phyloP scores from a whole-genome alignment of 2,888 invertebrate genomes.

The Ennomos erosarius region DNA sequence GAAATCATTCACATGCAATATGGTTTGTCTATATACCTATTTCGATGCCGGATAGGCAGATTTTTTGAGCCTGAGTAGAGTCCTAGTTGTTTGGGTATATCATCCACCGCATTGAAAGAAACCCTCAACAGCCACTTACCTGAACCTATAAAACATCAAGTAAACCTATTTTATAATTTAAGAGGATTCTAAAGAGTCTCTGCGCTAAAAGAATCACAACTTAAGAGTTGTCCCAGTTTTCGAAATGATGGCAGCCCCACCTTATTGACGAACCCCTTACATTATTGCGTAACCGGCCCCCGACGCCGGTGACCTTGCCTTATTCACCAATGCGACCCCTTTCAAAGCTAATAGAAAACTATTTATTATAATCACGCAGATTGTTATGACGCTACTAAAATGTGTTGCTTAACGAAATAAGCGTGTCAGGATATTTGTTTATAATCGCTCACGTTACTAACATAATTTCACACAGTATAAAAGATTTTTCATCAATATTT shows the following conservation, averaged over 20 bases:
- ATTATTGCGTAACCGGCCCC: conserved; percentile 48
- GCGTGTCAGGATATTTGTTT: conserved; percentile 3
- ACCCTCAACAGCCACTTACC: too few relatives aligned
- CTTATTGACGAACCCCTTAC: conserved; percentile 24
- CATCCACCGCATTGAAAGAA: too few relatives aligned
- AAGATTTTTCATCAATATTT: too few relatives aligned
- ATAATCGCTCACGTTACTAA: background rate
- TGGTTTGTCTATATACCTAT: too few relatives aligned
- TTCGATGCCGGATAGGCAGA: too few relatives aligned
- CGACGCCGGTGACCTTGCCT: conserved; percentile 31
- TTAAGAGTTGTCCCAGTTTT: conserved; percentile 19
- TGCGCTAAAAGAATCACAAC: background rate
- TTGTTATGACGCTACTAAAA: conserved; percentile 20
- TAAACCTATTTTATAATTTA: too few relatives aligned
- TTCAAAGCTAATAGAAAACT: conserved; percentile 27
- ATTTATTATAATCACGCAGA: conserved; percentile 28
- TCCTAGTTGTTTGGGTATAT: too few relatives aligned
- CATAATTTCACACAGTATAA: too few relatives aligned
- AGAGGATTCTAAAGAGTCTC: too few relatives aligned
- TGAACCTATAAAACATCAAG: too few relatives aligned
- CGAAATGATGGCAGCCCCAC: conserved; percentile 16
- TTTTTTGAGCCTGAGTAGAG: too few relatives aligned
- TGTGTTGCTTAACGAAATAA: conserved; percentile 19
- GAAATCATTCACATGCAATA: too few relatives aligned
- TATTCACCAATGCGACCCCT: conserved; percentile 29